phyloP scores from a whole-genome alignment of 37 sponge, comb jelly and placozoan species.

The Cladorhizidae sp. region DNA sequence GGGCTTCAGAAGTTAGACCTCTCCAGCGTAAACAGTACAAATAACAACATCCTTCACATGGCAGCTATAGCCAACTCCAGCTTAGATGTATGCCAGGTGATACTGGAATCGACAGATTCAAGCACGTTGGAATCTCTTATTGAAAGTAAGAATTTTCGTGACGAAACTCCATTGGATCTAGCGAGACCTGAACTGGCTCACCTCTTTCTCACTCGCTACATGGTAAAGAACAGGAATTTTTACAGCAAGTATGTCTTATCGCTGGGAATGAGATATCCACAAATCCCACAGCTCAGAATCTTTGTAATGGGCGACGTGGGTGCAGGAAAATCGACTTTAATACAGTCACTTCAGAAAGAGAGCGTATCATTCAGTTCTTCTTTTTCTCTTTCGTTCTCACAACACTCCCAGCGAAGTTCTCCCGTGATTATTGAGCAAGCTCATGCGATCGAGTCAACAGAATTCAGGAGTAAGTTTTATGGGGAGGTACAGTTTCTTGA shows the following conservation, averaged over 20 bases:
- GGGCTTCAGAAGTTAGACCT: not conserved
- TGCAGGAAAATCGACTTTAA: not conserved
- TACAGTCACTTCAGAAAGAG: constrained; percentile 1
- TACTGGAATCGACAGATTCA: not conserved
- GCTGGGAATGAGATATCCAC: not conserved
- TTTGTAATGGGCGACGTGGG: not conserved
- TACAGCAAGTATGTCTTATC: not conserved
- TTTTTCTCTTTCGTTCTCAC: constrained; percentile 3
- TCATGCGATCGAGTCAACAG: not conserved
- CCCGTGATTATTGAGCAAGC: not conserved
- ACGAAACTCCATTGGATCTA: not conserved
- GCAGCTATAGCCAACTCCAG: not conserved
- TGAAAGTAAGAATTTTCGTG: not conserved
- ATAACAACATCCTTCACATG: constrained; percentile 15
- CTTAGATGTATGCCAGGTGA: not conserved
- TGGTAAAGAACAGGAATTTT: not conserved
- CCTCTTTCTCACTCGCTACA: not conserved
- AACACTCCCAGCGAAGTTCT: not conserved
- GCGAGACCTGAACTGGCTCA: constrained; percentile 5
- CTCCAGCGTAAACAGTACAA: not conserved
- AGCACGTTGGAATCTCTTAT: not conserved
- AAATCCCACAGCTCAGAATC: not conserved
- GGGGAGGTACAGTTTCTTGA: not conserved
- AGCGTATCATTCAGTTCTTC: constrained; percentile 7
- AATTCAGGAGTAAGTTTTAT: not conserved